phyloP scores from a whole-genome alignment of 2,888 invertebrate genomes.

The Boloria euphrosyne region DNA sequence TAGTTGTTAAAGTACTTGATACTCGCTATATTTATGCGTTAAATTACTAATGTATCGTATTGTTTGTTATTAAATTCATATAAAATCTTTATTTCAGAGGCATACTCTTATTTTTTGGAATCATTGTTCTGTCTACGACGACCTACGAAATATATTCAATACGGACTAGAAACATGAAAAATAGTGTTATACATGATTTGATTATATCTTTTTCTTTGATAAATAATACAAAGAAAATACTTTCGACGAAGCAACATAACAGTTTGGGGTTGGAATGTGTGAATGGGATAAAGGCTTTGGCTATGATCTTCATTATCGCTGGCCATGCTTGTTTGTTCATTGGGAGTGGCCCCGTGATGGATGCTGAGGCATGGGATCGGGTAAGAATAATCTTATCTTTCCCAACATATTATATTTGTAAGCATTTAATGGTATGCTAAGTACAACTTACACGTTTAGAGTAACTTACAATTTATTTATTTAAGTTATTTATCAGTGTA shows the following conservation, averaged over 20 bases:
- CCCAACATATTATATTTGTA: too few relatives aligned
- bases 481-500: too few relatives aligned
- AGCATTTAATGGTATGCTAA: too few relatives aligned
- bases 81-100: conserved; percentile 66
- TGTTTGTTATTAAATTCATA: too few relatives aligned
- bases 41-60: neutral
- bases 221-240: conserved; percentile 82
- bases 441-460: too few relatives aligned
- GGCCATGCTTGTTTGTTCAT: conserved; percentile 86
- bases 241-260: conserved; percentile 80
- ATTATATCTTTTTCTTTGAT: conserved; percentile 82
- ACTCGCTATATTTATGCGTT: too few relatives aligned
- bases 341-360: conserved; percentile 85
- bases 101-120: conserved; percentile 69
- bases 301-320: conserved; percentile 85
- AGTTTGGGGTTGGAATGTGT: conserved; percentile 84
- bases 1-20: too few relatives aligned
- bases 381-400: conserved; percentile 68
- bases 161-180: conserved; percentile 57
- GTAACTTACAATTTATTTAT: too few relatives aligned
- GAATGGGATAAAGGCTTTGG: conserved; percentile 85
- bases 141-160: conserved; percentile 71
- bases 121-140: conserved; percentile 72
- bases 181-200: conserved; percentile 53
- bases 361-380: conserved; percentile 83